Base-by-base conservation (phyloP, 2,113 vertebrate species). In the Xiphias gladius region DNA sequence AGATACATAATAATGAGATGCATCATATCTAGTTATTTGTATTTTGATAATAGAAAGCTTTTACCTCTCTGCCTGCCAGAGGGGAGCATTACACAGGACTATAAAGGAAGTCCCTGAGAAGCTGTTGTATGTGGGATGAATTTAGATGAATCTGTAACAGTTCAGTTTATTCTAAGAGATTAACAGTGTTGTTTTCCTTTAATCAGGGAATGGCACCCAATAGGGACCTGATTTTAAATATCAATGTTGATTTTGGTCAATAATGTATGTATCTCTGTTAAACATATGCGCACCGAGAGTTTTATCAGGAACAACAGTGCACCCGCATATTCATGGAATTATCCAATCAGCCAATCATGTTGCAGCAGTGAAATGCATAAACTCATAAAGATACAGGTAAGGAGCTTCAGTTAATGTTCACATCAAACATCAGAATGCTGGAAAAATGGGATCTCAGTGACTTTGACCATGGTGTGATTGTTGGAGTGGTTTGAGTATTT, bases 71-170 rank as follows among this genome's bases (percentile, higher is more conserved):
- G 72, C 50, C 46, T 67, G 46, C 62, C 26, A 37, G 50, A 65
- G 58, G 76, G 39, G 57, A 62, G 79, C 70, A 85, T 76, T 82
- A 81, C 26, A 32, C 48, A 5, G 41, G 30, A 50, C 35, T 70
- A 19, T 59, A 66, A 80, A 63, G 39, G 32, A 70, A 69, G 58
- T 80, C 73, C 68, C 62, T 17, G 62, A 50, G 67, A 80, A 68
- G 66, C 66, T 70, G 68, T 63, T 81, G 30, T 24, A n/a, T 43
- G 65, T 61, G 52, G 64, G 41, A 11, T 79, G 43, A 66, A 76
- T 64, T 78, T 1, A 68, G 19, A 82, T 77, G 35, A 66, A 50
- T 64, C 24, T 24, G 30, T 16, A 30, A 20, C 1, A 14, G 35
- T 16, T 24, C 12, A 67, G 26, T 64, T 59, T 48, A 48, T 71